These are phyloP conservation scores for Diachasma alloeum DNA, from an alignment of 1,140 invertebrate species.

Conservation along the genomic window DNA sequence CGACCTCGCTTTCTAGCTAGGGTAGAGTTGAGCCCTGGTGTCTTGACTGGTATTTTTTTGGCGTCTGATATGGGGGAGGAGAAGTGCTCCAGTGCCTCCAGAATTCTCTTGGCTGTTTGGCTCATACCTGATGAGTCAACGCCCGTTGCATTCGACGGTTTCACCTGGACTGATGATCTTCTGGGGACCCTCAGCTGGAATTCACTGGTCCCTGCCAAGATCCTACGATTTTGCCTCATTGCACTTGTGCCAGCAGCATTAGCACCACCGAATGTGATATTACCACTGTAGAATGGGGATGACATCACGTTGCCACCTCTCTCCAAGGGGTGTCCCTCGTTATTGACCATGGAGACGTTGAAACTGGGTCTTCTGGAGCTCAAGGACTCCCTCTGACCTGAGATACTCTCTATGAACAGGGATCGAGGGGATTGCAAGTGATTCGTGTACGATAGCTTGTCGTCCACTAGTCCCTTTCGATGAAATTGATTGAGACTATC, in stretches of 20 bases:
- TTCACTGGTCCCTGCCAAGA: constrained; percentile 51
- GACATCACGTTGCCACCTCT: constrained; percentile 44
- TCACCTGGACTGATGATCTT: constrained; percentile 61
- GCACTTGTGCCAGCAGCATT: constrained; percentile 66
- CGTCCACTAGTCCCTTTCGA: constrained; percentile 53
- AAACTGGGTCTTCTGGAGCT: constrained; percentile 68
- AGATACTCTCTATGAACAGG: constrained; percentile 50
- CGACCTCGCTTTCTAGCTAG: constrained; percentile 41
- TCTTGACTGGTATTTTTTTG: constrained; percentile 72
- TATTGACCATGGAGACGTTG: constrained; percentile 66
- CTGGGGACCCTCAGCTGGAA: constrained; percentile 55
- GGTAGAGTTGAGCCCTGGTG: not conserved
- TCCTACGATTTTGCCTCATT: constrained; percentile 62
- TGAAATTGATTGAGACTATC: constrained; percentile 48
- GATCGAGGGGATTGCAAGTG: constrained; percentile 56
- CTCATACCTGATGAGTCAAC: constrained; percentile 62
- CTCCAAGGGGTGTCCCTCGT: constrained; percentile 38
- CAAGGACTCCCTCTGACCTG: constrained; percentile 51
- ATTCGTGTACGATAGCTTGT: constrained; percentile 54
- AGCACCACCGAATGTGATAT: constrained; percentile 81
- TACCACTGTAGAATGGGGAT: constrained; percentile 84
- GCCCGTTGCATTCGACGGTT: constrained; percentile 55
- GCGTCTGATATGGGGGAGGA: constrained; percentile 77
- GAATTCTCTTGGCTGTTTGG: constrained; percentile 73
- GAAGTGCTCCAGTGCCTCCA: constrained; percentile 77